Base-by-base conservation (phyloP, 2,888 invertebrate genomes). In the Philonicus albiceps region DNA sequence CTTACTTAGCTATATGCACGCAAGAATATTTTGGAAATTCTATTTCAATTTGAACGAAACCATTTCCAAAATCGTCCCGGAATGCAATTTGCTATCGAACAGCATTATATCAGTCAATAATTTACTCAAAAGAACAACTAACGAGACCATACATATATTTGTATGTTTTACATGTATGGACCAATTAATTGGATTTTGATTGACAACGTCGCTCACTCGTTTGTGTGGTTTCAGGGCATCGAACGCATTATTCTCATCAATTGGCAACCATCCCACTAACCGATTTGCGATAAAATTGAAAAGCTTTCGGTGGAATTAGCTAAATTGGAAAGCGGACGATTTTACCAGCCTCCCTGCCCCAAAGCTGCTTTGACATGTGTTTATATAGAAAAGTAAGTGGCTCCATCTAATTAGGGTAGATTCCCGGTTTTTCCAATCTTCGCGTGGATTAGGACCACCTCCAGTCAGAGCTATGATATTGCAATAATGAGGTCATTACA, bases 331-430 rank as follows among this genome's bases (percentile, higher is more conserved):
- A 95, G 95, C 91, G 95, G 96, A 78, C 93, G 94, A 89, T 93
- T 94, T 89, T 95, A n/a, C n/a, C n/a, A n/a, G 96, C 80, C 93
- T 96, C 89, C 94, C 96, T 88, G 95, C 96, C n/a, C 92, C 96
- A 88, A 96, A 96, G 90, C 93, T 97, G 86, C 93, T 97, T 93
- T 96, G 88, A 95, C 96, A 74, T 96, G 96, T 90, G 96, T 97
- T 94, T 97, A 97, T 92, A 95, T 95, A 89, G 93, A 94, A 94
- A 91, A 92, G 93, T 91, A 55, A 2, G 37, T 43, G 16, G 40
- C 27, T 1, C 37, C 3, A 37, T 11, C 64, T 22, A 64, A 64
- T 64, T 27, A 64, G 19, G 13, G 19, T 64, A 22, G 64, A 22
- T 7, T 64, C 2, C 64, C 64, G 27, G 7, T 64, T 64, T 27